Base-by-base conservation (phyloP, 2,888 invertebrate genomes). In the Meiosimyza platycephala region DNA sequence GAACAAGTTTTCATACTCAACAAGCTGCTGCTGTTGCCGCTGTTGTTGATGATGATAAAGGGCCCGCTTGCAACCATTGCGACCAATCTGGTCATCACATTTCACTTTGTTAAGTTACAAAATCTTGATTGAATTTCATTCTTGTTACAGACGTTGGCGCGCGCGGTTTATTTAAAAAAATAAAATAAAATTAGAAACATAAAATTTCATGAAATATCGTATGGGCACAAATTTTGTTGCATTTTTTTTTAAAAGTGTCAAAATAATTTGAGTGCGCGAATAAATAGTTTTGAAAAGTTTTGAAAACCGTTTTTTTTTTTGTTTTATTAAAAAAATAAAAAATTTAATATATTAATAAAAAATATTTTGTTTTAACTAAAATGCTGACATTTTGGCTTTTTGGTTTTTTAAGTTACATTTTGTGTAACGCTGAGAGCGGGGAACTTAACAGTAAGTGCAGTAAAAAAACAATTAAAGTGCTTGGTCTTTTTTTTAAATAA, bases 391-490 rank as follows among this genome's bases (percentile, higher is more conserved):
- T 77, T 69, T 72, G 74, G 76, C 71, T 78, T 33, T 18, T 73
- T 16, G 71, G 75, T 33, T 72, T 78, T 33, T 59, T 68, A 7
- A 6, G 18, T 7, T 18, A n/a, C 22, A 52, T 33, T 68, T 72
- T 62, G 40, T 40, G 50, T 47, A 22, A 33, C 52, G 78, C 68
- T 2, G 73, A 78, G 50, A 75, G 79, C 70, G 83, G 79, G 60
- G 76, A 83, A 77, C 78, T 84, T 76, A 84, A 84, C 75, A 83
- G 84, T 84, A 80, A 84, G 84, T 84, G 54, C 13, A 57, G 11
- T 59, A 54, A 57, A 62, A 60, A 40, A 40, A 40, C 6, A 6
- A 40, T 1, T 7, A 6, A 40, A 40, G 40, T 28, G 2, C 4
- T 2, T 28, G 40, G 9, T 9, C 6, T 1, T 40, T 40, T 40